Percentiles rank a stretch among this genome's conserved stretches.
Conservation (phyloP, 2,888 invertebrate genomes). For the Piscicola geometra region DNA sequence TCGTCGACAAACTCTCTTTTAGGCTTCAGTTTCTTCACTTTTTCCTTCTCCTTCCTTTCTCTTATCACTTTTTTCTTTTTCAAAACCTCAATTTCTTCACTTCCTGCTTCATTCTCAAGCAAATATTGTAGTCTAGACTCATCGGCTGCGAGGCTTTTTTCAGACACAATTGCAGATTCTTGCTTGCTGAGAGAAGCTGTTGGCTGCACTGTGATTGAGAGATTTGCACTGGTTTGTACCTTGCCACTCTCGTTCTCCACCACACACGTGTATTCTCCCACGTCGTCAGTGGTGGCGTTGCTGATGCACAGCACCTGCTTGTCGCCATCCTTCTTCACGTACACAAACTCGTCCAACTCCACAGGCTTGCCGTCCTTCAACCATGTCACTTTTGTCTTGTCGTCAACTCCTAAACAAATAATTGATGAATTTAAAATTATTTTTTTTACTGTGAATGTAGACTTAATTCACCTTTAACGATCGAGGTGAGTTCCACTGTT, state of each 20-base stretch:
- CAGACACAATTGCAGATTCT: not conserved
- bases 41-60: not conserved
- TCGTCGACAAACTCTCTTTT: conserved; percentile 10
- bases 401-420: not conserved
- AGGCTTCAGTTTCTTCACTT: not conserved
- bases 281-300: conserved; percentile 30
- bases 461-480: conserved; percentile 33
- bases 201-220: not conserved
- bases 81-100: not conserved
- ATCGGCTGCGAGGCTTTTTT: not conserved
- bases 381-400: conserved; percentile 42
- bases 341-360: conserved; percentile 34
- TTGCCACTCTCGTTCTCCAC: conserved; percentile 32
- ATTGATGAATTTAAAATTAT: too few species aligned
- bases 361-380: conserved; percentile 43
- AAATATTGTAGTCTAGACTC: not conserved
- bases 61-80: not conserved
- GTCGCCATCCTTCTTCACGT: conserved; percentile 36
- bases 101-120: not conserved
- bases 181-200: not conserved
- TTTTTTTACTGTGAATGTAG: too few species aligned
- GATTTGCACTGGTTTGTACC: conserved; percentile 13
- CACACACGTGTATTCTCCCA: conserved; percentile 43
- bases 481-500: conserved; percentile 35
- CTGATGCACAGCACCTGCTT: conserved; percentile 34